These are phyloP conservation scores for Leptura quadrifasciata DNA, from an alignment of 2,888 invertebrate genomes.

Conservation along the genomic window DNA sequence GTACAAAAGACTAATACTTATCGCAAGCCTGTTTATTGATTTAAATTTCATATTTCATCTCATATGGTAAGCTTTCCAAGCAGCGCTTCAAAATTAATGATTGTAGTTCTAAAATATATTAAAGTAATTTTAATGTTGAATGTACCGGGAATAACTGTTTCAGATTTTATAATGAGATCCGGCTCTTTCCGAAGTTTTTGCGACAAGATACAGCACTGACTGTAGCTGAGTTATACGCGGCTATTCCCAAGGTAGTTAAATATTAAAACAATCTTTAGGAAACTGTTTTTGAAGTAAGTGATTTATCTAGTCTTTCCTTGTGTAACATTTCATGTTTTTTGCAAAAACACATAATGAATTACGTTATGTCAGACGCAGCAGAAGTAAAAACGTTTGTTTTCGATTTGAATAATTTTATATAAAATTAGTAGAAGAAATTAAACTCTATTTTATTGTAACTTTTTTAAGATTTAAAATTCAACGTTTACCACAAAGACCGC, in stretches of 20 bases:
- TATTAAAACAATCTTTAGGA: background rate
- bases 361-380: no score
- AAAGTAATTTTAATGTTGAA: slow-evolving; percentile 3
- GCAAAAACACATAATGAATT: background rate
- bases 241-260: slow-evolving; percentile 3
- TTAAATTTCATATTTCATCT: slow-evolving; percentile 15
- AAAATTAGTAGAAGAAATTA: no score
- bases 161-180: slow-evolving; percentile 7
- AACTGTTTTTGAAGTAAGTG: background rate
- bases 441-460: no score
- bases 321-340: background rate
- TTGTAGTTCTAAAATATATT: slow-evolving; percentile 3
- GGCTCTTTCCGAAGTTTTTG: background rate
- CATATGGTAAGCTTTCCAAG: background rate
- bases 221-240: background rate
- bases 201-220: background rate
- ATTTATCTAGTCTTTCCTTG: background rate
- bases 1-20: slow-evolving; percentile 9
- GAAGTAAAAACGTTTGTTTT: no score
- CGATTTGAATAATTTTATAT: no score
- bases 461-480: no score
- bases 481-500: background rate
- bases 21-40: slow-evolving; percentile 14
- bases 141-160: slow-evolving; percentile 7
- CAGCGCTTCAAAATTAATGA: background rate